A percentile compares a stretch with the other conserved stretches of the same genome.
phyloP scores from a whole-genome alignment of 2,797 vertebrate genomes.

The Poecilia gillii region DNA sequence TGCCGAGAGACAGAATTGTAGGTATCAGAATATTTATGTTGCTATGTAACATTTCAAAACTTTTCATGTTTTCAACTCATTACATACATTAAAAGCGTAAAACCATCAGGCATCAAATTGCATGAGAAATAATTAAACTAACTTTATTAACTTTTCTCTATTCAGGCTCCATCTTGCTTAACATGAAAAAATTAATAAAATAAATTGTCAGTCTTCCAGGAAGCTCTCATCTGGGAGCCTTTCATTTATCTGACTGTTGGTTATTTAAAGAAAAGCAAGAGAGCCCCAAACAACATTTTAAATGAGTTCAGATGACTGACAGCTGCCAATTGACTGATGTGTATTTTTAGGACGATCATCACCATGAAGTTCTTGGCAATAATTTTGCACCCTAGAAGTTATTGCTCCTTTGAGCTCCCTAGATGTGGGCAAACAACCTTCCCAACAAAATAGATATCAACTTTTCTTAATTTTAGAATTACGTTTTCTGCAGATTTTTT shows the following conservation, averaged over 20 bases:
- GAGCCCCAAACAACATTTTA: neutral
- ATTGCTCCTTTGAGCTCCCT: neutral
- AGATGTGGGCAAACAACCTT: neutral
- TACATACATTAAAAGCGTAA: neutral
- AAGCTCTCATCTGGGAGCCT: constrained; percentile 26
- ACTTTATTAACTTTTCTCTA: neutral
- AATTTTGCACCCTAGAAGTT: constrained; percentile 11
- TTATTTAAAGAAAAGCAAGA: neutral
- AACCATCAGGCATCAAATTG: neutral
- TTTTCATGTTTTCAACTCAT: neutral
- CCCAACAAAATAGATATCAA: neutral
- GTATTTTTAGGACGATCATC: constrained; percentile 32
- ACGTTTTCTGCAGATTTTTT: neutral
- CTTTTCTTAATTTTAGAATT: neutral
- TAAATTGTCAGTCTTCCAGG: constrained; percentile 15
- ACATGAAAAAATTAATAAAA: neutral
- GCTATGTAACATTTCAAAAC: neutral
- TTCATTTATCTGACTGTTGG: constrained; percentile 20
- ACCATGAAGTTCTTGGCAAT: constrained; percentile 9
- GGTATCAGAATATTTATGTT: no score
- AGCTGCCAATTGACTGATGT: neutral
- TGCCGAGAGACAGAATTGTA: neutral
- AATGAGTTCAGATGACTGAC: neutral
- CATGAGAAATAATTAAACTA: neutral
- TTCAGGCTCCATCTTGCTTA: neutral